Conservation (phyloP, 23 tunicate species). For the Oikopleura vanhoeffeni region DNA sequence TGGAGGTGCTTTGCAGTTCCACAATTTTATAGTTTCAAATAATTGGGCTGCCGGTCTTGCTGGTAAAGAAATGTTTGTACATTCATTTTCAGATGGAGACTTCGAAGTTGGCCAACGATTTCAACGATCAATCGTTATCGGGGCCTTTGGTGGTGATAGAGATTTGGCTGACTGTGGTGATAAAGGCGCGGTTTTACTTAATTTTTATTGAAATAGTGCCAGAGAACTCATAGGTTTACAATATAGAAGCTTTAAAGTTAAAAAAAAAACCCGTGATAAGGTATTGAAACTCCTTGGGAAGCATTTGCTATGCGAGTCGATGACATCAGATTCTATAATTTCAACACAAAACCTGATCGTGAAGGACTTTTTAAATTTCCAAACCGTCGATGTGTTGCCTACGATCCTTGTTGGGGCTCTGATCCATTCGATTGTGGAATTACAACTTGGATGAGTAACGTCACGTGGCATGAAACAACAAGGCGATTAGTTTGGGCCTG, state of each 20-base stretch:
- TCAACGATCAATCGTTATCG: background rate
- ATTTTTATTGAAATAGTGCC: no score
- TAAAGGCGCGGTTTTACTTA: no score
- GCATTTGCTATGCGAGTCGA: background rate
- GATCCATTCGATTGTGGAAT: background rate
- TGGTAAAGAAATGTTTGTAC: background rate
- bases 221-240: no score
- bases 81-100: background rate
- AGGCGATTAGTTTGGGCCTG: conserved; percentile 18
- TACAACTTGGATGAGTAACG: background rate
- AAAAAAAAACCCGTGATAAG: no score
- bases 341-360: background rate
- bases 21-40: conserved; percentile 34
- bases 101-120: background rate
- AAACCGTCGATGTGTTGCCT: background rate
- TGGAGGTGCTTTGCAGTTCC: conserved; percentile 73
- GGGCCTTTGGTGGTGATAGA: background rate
- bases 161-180: background rate
- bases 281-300: background rate
- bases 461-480: background rate
- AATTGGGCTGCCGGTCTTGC: conserved; percentile 33
- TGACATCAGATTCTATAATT: background rate
- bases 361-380: background rate
- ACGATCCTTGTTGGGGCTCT: background rate
- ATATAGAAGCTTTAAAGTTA: no score